Conservation (phyloP, 2,888 invertebrate genomes). For the Spisula subtruncata region DNA sequence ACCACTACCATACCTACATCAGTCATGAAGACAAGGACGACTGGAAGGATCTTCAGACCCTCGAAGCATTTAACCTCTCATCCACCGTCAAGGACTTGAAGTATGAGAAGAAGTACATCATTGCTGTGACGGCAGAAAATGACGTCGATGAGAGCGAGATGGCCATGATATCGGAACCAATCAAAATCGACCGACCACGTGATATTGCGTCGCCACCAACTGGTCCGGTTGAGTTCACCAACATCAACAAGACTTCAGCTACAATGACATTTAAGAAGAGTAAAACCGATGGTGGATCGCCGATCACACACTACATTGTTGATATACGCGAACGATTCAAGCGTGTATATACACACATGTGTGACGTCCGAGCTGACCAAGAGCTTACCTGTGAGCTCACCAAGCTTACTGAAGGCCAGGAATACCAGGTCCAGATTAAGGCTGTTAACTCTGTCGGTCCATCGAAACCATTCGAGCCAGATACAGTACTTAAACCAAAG, state of each 20-base stretch:
- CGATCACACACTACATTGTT: constrained; percentile 93
- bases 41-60: constrained; percentile 79
- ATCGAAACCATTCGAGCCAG: constrained; percentile 91
- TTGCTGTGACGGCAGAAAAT: constrained; percentile 87
- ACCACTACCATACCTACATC: constrained; percentile 82
- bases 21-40: constrained; percentile 76
- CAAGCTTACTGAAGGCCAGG: constrained; percentile 92
- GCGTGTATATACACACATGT: constrained; percentile 79
- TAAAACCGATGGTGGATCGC: constrained; percentile 92
- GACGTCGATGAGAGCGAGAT: constrained; percentile 83
- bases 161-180: constrained; percentile 76
- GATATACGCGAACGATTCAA: constrained; percentile 91
- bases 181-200: constrained; percentile 81
- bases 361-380: constrained; percentile 68
- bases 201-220: constrained; percentile 81
- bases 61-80: constrained; percentile 78
- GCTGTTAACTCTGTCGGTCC: constrained; percentile 95
- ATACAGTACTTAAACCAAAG: constrained; percentile 80
- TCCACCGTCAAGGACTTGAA: constrained; percentile 76
- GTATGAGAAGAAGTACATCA: constrained; percentile 84
- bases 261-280: constrained; percentile 81
- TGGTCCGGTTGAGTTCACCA: constrained; percentile 80
- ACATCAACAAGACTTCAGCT: constrained; percentile 78
- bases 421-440: constrained; percentile 95
- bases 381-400: constrained; percentile 76